phyloP scores from a whole-genome alignment of 1,140 invertebrate species.

The Venustaconcha ellipsiformis region DNA sequence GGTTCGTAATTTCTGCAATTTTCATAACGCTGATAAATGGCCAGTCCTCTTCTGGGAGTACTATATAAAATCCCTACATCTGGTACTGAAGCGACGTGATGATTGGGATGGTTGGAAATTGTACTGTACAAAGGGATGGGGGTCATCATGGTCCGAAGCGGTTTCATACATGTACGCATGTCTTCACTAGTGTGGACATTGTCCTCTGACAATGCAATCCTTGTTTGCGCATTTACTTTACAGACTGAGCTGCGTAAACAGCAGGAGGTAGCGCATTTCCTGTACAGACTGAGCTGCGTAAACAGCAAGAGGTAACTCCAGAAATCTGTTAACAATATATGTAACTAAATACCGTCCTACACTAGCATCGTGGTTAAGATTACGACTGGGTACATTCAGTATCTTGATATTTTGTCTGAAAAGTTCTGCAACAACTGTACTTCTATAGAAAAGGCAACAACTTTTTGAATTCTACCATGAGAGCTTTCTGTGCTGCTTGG shows the following conservation, averaged over 20 bases:
- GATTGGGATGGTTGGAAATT: slow-evolving; percentile 3
- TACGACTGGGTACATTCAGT: slow-evolving; percentile 3
- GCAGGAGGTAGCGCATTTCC: no score
- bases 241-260: no score
- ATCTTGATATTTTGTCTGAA: slow-evolving; percentile 5
- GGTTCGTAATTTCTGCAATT: neutral
- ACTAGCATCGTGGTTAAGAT: slow-evolving; percentile 14
- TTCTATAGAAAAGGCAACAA: slow-evolving; percentile 27
- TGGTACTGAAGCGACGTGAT: slow-evolving; percentile 3
- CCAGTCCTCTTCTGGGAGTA: neutral
- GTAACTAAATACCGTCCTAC: slow-evolving; percentile 3
- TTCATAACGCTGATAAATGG: neutral
- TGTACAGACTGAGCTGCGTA: no score
- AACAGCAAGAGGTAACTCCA: slow-evolving; percentile 14
- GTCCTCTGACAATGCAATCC: slow-evolving; percentile 6
- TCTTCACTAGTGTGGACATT: neutral
- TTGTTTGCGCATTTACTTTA: neutral
- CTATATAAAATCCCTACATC: neutral
- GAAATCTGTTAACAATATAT: slow-evolving; percentile 9
- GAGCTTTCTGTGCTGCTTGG: slow-evolving; percentile 18
- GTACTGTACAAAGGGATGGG: slow-evolving; percentile 1
- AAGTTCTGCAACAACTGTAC: slow-evolving; percentile 4
- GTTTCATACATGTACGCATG: neutral
- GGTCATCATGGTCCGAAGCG: neutral
- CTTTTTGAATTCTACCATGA: slow-evolving; percentile 11